These are phyloP conservation scores for Aphaenogaster floridana DNA, from an alignment of 1,140 invertebrate species.

Conservation along the genomic window DNA sequence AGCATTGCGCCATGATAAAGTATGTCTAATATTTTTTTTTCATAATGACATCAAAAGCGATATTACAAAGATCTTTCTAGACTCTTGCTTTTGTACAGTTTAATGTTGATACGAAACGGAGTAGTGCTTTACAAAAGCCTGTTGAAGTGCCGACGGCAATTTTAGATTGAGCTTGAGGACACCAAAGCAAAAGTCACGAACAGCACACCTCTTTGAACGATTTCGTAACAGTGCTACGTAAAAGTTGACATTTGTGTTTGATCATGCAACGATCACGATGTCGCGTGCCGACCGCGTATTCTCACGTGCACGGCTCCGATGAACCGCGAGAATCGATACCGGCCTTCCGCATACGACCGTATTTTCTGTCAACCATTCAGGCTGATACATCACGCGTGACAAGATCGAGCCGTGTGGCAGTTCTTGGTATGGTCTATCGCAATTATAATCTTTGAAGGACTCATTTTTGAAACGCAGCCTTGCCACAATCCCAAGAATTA, in stretches of 20 bases:
- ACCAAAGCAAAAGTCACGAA: constrained; percentile 2
- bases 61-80: neutral
- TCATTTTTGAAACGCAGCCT: constrained; percentile 1
- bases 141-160: neutral
- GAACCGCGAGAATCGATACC: constrained; percentile 68
- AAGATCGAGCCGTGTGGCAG: constrained; percentile 5
- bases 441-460: neutral
- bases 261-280: constrained; percentile 68
- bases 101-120: constrained; percentile 8
- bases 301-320: constrained; percentile 61
- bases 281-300: constrained; percentile 65
- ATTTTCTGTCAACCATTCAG: constrained; percentile 26
- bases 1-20: neutral
- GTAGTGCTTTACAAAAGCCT: neutral
- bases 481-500: neutral
- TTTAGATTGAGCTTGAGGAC: neutral
- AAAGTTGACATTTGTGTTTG: constrained; percentile 76
- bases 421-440: constrained; percentile 38
- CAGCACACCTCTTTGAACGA: neutral
- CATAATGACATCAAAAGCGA: neutral
- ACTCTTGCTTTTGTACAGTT: neutral
- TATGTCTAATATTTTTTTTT: constrained; percentile 1
- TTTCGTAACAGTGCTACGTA: constrained; percentile 52
- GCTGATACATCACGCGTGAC: constrained; percentile 33
- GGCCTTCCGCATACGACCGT: constrained; percentile 43